Percentiles rank a stretch among this genome's conserved stretches.
Conservation (phyloP, 1,140 invertebrate species). For the Polyergus mexicanus region DNA sequence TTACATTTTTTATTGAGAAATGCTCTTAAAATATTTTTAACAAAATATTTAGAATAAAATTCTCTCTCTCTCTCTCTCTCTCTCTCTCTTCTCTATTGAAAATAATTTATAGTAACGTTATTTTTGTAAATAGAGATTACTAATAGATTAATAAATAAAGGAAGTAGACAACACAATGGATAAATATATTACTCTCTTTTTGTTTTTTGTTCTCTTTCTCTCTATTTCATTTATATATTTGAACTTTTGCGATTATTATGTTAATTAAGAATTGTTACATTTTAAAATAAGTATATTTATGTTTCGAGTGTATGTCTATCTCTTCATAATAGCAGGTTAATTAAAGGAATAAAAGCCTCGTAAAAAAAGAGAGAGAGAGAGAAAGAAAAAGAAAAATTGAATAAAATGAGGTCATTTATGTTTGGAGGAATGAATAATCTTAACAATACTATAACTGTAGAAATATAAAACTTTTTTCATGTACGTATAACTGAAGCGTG, state of each 20-base stretch:
- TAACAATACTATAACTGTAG: neutral
- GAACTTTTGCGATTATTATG: no score
- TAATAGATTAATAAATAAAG: no score
- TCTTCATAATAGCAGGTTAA: neutral
- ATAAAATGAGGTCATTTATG: neutral
- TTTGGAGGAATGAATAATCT: constrained; percentile 4
- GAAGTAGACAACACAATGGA: neutral
- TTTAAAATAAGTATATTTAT: neutral
- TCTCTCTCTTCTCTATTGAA: neutral
- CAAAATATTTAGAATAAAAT: neutral
- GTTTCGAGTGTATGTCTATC: neutral
- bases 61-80: neutral
- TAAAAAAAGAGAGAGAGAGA: neutral
- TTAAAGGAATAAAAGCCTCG: neutral
- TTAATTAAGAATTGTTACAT: no score
- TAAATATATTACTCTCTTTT: neutral
- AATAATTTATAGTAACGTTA: neutral
- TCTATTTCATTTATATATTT: neutral
- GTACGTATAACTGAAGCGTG: neutral
- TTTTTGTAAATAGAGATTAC: neutral
- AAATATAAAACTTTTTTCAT: constrained; percentile 7
- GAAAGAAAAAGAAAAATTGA: neutral
- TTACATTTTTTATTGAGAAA: no score
- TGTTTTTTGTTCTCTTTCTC: no score
- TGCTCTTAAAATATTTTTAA: no score